phyloP scores from a whole-genome alignment of 2,113 vertebrate genomes.

The Carassius auratus region DNA sequence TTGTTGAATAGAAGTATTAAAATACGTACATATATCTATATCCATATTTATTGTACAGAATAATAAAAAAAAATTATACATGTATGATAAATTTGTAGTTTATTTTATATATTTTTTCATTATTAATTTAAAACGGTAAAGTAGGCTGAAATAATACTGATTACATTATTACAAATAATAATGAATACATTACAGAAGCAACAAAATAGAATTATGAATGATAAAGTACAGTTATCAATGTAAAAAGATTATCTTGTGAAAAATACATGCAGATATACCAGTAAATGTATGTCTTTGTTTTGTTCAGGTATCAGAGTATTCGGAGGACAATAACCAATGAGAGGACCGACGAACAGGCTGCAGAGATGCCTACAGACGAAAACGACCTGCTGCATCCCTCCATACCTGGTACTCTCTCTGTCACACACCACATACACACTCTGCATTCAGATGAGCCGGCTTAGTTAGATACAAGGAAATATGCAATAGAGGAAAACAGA shows the following conservation, averaged over 20 bases:
- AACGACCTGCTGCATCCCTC: constrained; percentile 67
- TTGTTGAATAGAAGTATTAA: no score
- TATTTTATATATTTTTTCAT: neutral
- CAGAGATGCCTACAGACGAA: constrained; percentile 71
- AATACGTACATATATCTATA: no score
- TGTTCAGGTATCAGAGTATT: constrained; percentile 92
- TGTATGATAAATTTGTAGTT: neutral
- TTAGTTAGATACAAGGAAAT: neutral
- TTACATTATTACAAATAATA: no score
- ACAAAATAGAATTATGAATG: no score
- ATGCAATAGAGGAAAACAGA: neutral
- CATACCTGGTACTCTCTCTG: constrained; percentile 60
- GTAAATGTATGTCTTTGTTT: neutral
- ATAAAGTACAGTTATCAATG: no score
- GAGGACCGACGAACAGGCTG: constrained; percentile 81
- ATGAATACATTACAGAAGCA: neutral
- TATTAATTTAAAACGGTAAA: no score
- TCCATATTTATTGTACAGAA: no score
- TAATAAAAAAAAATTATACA: neutral
- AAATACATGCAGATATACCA: neutral
- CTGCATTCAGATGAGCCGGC: neutral
- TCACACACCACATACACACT: neutral
- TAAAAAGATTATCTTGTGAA: neutral
- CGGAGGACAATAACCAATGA: constrained; percentile 95
- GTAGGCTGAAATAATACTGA: neutral